Base-by-base conservation (phyloP, 2,113 vertebrate species). In the Emydura subglobosa region DNA sequence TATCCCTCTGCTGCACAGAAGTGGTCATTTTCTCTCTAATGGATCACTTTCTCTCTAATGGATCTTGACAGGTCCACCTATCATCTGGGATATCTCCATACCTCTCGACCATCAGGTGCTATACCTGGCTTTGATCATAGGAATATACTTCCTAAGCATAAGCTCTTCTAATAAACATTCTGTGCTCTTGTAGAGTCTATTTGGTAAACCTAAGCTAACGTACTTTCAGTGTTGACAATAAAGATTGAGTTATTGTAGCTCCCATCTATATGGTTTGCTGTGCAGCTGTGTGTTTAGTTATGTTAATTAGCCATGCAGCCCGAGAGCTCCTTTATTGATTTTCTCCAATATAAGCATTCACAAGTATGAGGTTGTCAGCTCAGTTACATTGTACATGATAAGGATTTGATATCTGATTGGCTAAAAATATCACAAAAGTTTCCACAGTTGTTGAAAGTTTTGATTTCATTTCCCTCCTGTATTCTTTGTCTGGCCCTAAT, bases 261-360 rank as follows among this genome's bases (percentile, higher is more conserved):
- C 14, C 1, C 83, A 55, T 12, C 81, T 54, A 27, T 44, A 25
- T 1, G 1, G 2, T 34, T 68, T 0, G 0, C 27, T 90, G 4
- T 25, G 24, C 34, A 59, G 7, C 54, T 65, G 3, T 7, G 4
- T 6, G 27, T 19, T 89, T 47, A 54, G 29, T 54, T 50, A 24
- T 49, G 9, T 25, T 47, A 50, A 21, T 47, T 50, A 21, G 42
- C 7, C 25, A 11, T 1, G 0, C 14, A 85, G 83, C 25, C 44
- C 19, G 79, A 72, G 65, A 91, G 61, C 0, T 25, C 90, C 2
- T 39, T 85, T 21, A 84, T 74, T 0, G 4, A 61, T 61, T 50
- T 84, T 78, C 72, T 65, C 57, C 88, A 24, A 24, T 3, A 79
- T 13, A 80, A 74, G 2, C 25, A 47, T 78, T 78, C 74, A 47